phyloP scores from a whole-genome alignment of 2,113 vertebrate genomes.

The Clarias macrocephalus region DNA sequence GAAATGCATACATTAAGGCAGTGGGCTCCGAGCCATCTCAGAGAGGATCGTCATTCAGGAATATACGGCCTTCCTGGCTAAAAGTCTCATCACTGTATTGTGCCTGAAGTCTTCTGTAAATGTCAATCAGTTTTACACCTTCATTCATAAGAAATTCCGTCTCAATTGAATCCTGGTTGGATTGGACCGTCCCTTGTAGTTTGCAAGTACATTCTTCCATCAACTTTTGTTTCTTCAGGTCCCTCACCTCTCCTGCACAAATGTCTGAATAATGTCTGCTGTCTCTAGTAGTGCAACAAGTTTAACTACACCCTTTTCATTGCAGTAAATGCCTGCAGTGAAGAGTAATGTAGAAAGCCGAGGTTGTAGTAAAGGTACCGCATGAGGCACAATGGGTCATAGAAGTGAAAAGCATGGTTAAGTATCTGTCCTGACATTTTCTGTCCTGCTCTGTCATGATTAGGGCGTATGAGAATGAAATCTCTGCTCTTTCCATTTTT shows the following conservation, averaged over 20 bases:
- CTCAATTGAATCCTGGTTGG: too few species aligned
- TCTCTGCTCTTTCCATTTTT: conserved; percentile 8
- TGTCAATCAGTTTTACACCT: too few species aligned
- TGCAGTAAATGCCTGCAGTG: not conserved
- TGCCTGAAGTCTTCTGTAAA: too few species aligned
- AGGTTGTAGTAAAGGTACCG: not conserved
- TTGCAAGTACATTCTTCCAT: not conserved
- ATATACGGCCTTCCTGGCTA: too few species aligned
- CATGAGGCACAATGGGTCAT: not conserved
- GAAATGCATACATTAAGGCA: too few species aligned
- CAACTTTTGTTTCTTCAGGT: conserved; percentile 3
- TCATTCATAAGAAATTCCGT: too few species aligned
- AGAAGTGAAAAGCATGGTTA: not conserved
- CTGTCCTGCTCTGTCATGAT: conserved; percentile 15
- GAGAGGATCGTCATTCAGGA: too few species aligned
- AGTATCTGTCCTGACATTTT: conserved; percentile 2
- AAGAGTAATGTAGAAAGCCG: not conserved
- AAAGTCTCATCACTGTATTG: too few species aligned
- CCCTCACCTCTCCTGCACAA: conserved; percentile 3
- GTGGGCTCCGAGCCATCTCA: too few species aligned
- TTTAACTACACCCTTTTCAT: not conserved
- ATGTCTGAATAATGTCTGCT: not conserved
- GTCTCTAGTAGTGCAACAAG: not conserved
- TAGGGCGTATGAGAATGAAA: conserved; percentile 1
- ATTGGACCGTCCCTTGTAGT: not conserved